Evolutionary conservation across 2,113 vertebrate genomes (phyloP).

Genomic region (Corydoras maculifer): DNA sequence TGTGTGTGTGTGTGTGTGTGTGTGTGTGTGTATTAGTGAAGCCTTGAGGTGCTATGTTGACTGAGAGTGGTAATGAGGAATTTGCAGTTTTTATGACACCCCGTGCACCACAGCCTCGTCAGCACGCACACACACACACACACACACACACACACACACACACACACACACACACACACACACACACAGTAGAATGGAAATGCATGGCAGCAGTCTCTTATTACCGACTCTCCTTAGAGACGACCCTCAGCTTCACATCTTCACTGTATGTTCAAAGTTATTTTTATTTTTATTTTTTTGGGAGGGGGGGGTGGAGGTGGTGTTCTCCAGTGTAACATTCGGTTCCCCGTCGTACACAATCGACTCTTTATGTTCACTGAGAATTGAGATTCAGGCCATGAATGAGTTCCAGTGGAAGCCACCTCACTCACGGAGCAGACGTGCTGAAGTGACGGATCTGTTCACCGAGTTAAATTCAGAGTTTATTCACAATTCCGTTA

Average conservation of each 20-base stretch:
- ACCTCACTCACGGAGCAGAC: too few relatives aligned
- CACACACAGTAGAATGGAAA: conserved; percentile 10
- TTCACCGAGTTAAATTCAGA: too few relatives aligned
- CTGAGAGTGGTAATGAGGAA: conserved; percentile 37
- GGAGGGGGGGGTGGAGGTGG: too few relatives aligned
- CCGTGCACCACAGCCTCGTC: conserved; percentile 55
- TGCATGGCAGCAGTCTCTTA: conserved; percentile 1
- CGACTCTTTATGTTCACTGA: too few relatives aligned
- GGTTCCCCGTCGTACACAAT: too few relatives aligned
- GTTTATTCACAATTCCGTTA: too few relatives aligned
- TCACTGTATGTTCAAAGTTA: background rate
- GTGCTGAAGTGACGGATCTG: too few relatives aligned
- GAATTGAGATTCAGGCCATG: too few relatives aligned
- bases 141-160: conserved; percentile 24
- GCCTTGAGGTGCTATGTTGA: conserved; percentile 26
- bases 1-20: background rate
- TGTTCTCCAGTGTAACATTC: too few relatives aligned
- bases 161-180: conserved; percentile 24
- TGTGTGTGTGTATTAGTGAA: conserved; percentile 9
- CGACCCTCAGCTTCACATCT: background rate
- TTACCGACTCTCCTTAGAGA: background rate
- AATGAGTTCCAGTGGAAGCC: too few relatives aligned
- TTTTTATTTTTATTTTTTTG: too few relatives aligned
- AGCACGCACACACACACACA: conserved; percentile 35
- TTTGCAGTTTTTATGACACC: conserved; percentile 29